A percentile compares a stretch with the other conserved stretches of the same genome.
Conservation (phyloP, 2,113 vertebrate genomes). For the Pandion haliaetus region DNA sequence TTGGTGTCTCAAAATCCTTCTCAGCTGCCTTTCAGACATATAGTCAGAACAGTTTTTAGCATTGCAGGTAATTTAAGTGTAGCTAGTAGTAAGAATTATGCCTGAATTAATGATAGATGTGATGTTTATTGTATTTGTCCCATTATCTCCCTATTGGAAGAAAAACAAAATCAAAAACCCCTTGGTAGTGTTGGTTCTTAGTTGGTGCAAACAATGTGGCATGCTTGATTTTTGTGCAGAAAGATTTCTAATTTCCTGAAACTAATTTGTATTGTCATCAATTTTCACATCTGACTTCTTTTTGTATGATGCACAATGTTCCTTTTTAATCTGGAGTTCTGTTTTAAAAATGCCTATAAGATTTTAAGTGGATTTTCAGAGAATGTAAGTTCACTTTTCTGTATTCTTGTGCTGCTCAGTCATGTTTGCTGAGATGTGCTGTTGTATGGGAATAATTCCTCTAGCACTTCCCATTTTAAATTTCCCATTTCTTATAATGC, state of each 20-base stretch:
- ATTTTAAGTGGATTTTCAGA: neutral
- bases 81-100: neutral
- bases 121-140: neutral
- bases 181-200: neutral
- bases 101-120: neutral
- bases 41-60: neutral
- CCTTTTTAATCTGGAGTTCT: neutral
- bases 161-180: no score
- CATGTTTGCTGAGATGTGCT: neutral
- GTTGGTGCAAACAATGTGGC: neutral
- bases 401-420: neutral
- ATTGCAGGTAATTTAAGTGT: neutral
- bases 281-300: neutral
- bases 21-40: neutral
- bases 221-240: neutral
- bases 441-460: neutral
- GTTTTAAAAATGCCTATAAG: neutral
- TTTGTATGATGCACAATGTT: neutral
- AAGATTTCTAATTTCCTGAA: neutral
- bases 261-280: neutral
- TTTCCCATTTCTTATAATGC: neutral
- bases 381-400: neutral
- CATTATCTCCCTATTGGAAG: neutral
- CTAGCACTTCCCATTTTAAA: neutral
- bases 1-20: neutral